phyloP scores from a whole-genome alignment of 2,797 vertebrate species.

The Sebastes baramenuke region DNA sequence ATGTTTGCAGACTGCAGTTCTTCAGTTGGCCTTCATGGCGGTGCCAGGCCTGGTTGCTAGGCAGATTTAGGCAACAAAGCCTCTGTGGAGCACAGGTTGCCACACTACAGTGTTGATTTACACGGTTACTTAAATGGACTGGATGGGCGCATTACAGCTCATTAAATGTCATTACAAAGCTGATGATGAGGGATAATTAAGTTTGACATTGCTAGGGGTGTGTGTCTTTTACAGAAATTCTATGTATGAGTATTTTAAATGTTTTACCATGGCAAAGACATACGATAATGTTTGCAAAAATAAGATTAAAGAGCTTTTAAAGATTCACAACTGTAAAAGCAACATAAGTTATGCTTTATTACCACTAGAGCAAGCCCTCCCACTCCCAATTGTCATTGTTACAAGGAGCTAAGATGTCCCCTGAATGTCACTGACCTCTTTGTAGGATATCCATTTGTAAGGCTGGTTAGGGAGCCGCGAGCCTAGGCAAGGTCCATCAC shows the following conservation, averaged over 20 bases:
- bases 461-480: slow-evolving; percentile 94
- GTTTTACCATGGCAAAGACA: background rate
- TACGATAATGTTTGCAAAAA: background rate
- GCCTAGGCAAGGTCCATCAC: slow-evolving; percentile 93
- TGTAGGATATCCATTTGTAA: slow-evolving; percentile 97
- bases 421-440: slow-evolving; percentile 86
- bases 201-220: background rate
- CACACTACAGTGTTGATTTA: background rate
- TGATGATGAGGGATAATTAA: background rate
- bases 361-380: no score
- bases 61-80: background rate
- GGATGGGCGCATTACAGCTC: background rate
- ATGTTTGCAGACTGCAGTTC: slow-evolving; percentile 8
- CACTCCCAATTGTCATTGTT: background rate
- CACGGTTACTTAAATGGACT: background rate
- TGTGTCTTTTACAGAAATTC: background rate
- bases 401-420: background rate
- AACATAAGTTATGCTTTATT: background rate
- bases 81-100: background rate
- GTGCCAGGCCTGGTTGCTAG: background rate
- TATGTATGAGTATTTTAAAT: background rate
- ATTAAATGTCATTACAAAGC: background rate
- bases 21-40: background rate
- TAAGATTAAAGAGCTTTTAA: background rate
- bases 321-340: background rate